phyloP scores from a whole-genome alignment of 37 sponge, comb jelly and placozoan species.

The Diacarnus erythraeanus region DNA sequence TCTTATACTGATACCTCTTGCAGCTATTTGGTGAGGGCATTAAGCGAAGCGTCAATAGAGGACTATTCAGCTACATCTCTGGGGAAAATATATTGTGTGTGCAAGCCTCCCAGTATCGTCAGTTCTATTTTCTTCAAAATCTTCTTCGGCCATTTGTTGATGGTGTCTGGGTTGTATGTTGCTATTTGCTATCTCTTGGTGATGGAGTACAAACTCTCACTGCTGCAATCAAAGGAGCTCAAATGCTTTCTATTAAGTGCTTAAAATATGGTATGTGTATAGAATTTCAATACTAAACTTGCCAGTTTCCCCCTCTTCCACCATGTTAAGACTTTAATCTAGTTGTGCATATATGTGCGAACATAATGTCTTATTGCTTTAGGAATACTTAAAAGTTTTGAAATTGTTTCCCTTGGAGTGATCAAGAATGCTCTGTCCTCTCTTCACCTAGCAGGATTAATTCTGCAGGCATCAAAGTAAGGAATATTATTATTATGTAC shows the following conservation, averaged over 20 bases:
- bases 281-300: background rate
- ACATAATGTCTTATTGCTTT: background rate
- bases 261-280: conserved; percentile 41
- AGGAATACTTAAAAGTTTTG: conserved; percentile 54
- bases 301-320: background rate
- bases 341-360: background rate
- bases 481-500: background rate
- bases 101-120: background rate
- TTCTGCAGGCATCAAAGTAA: conserved; percentile 36
- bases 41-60: conserved; percentile 45
- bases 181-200: conserved; percentile 46
- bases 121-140: conserved; percentile 13
- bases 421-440: conserved; percentile 70
- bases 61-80: background rate
- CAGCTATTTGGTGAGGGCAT: conserved; percentile 54
- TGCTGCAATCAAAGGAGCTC: conserved; percentile 37
- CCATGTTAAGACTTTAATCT: background rate
- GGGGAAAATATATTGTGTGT: background rate
- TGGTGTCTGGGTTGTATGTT: conserved; percentile 72
- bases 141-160: conserved; percentile 55
- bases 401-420: conserved; percentile 69
- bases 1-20: background rate
- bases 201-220: conserved; percentile 70
- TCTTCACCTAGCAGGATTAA: conserved; percentile 52
- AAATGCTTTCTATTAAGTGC: conserved; percentile 60